Evolutionary conservation across 2,113 vertebrate species (phyloP).

Genomic region (Corythoichthys haematopterus): DNA sequence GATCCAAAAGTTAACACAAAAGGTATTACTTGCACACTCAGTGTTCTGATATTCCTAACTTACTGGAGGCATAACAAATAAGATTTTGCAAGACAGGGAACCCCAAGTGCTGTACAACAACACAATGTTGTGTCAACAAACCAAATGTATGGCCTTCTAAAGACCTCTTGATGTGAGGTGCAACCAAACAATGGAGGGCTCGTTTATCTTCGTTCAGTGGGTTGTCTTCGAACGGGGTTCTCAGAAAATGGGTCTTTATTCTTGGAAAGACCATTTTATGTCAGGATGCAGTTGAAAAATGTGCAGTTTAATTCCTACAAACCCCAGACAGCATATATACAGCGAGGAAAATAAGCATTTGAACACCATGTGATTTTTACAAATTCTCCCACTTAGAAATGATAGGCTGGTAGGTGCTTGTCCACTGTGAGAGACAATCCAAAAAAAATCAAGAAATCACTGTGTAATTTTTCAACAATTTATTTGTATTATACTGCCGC

Average conservation of each 20-base stretch:
- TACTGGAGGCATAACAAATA: slow-evolving; percentile 3
- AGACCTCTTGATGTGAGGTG: slow-evolving; percentile 3
- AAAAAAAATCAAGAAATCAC: no score
- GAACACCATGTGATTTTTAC: no score
- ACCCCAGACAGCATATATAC: neutral
- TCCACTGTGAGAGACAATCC: no score
- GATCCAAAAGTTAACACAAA: neutral
- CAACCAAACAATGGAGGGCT: slow-evolving; percentile 21
- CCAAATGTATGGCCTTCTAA: slow-evolving; percentile 14
- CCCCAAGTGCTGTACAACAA: slow-evolving; percentile 10
- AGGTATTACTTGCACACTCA: neutral
- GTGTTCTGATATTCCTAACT: neutral
- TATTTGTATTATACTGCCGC: no score
- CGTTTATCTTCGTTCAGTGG: slow-evolving; percentile 21
- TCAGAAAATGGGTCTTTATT: slow-evolving; percentile 10
- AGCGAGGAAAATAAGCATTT: no score
- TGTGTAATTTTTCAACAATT: no score
- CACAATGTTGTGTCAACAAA: slow-evolving; percentile 29
- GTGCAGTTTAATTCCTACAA: neutral
- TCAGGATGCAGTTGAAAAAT: slow-evolving; percentile 8
- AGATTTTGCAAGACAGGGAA: slow-evolving; percentile 12
- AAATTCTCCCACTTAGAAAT: no score
- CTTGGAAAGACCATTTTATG: slow-evolving; percentile 4
- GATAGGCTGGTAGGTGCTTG: no score
- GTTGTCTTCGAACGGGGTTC: slow-evolving; percentile 3